Conservation (phyloP, 1,140 invertebrate genomes). For the Dinothrombium tinctorium region DNA sequence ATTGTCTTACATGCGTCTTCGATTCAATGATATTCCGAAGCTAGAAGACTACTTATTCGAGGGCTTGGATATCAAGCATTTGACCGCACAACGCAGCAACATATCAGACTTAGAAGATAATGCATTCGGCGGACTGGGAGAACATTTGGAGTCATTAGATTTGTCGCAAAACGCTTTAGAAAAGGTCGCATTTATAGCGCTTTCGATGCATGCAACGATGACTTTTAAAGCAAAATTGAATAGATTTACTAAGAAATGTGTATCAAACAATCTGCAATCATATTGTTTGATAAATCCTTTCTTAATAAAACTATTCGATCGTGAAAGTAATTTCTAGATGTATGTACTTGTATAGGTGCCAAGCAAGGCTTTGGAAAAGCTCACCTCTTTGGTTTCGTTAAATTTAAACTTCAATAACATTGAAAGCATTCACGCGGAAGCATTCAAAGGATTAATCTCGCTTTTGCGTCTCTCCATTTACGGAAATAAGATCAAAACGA, state of each 20-base stretch:
- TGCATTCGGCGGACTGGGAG: constrained; percentile 18
- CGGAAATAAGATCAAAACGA: constrained; percentile 16
- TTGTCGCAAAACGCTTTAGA: constrained; percentile 16
- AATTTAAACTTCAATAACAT: constrained; percentile 17
- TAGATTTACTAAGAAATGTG: neutral
- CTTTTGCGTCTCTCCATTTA: constrained; percentile 15
- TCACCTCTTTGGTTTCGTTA: constrained; percentile 13
- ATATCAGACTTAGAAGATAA: constrained; percentile 11
- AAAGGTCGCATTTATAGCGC: constrained; percentile 3
- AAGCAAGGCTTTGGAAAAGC: constrained; percentile 11
- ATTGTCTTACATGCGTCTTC: constrained; percentile 56
- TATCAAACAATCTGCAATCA: neutral
- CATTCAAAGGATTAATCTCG: constrained; percentile 15
- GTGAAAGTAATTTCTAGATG: neutral
- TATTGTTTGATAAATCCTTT: neutral
- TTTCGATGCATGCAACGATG: neutral
- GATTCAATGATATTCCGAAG: constrained; percentile 55
- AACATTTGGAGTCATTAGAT: constrained; percentile 15
- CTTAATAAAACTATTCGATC: neutral
- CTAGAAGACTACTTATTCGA: constrained; percentile 57
- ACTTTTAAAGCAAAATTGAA: neutral
- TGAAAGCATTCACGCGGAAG: constrained; percentile 12
- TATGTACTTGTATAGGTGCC: constrained; percentile 10
- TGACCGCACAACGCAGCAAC: constrained; percentile 51
- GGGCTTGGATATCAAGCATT: constrained; percentile 57